phyloP scores from a whole-genome alignment of 2,113 vertebrate species.

The Canis aureus region DNA sequence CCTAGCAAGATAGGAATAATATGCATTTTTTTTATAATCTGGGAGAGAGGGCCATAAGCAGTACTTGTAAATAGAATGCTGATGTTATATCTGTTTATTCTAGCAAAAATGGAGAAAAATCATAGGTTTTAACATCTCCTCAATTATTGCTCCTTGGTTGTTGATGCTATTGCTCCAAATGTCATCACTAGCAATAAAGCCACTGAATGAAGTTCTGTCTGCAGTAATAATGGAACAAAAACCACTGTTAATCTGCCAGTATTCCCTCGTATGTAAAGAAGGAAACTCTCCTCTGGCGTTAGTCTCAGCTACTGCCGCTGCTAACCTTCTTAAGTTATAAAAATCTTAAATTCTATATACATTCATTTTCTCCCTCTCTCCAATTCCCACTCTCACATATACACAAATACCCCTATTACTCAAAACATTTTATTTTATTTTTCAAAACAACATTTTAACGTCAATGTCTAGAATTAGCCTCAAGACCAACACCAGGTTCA shows the following conservation, averaged over 20 bases:
- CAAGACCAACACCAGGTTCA: not conserved
- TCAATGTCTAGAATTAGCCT: not conserved
- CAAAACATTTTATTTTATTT: not conserved
- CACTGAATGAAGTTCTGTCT: not conserved
- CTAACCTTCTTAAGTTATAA: not conserved
- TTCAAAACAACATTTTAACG: not conserved
- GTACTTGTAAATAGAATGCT: not conserved
- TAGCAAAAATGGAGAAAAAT: not conserved
- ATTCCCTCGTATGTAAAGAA: not conserved
- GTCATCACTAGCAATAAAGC: not conserved
- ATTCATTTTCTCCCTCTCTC: not conserved
- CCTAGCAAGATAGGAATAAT: not conserved
- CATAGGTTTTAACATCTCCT: no score
- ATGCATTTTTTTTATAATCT: not conserved
- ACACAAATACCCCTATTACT: not conserved
- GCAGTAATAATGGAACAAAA: not conserved
- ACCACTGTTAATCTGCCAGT: not conserved
- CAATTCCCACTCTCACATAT: not conserved
- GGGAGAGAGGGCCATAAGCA: not conserved
- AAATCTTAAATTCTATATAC: not conserved
- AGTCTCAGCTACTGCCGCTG: not conserved
- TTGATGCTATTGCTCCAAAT: not conserved
- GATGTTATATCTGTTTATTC: not conserved
- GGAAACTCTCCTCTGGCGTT: not conserved
- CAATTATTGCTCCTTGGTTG: not conserved